Base-by-base conservation (phyloP, 2,888 invertebrate genomes). In the Pseudococcus longispinus region DNA sequence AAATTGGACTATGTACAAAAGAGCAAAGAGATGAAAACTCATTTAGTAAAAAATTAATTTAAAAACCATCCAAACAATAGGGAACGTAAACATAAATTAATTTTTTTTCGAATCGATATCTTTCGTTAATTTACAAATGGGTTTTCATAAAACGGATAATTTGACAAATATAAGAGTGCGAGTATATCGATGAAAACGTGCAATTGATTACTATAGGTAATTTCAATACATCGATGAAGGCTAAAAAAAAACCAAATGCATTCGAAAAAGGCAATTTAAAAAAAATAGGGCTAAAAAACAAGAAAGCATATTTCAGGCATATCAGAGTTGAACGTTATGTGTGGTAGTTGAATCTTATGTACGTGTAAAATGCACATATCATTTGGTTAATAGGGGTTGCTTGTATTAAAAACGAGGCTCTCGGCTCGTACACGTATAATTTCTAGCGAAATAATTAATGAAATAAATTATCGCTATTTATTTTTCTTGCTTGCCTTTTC, bases 401-500 rank as follows among this genome's bases (percentile, higher is more conserved):
- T 32, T 37, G 29, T 18, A 29, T 32, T 32, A 74, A 74, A 74
- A 37, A 74, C 74, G 74, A 51, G n/a, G 51, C n/a, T 13, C 29
- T 32, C 74, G 74, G 74, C 74, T 29, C 32, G 74, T 51, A 51
- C 51, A 51, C n/a, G 74, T 37, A 37, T 51, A 51, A 74, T 29
- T 74, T 74, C 37, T 74, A 74, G 74, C 74, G 74, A 74, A 74
- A 74, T 74, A 74, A 74, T 74, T 74, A 74, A 37, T n/a, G 37
- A 74, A 74, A 74, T 37, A 74, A 74, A 74, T 74, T 74, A 26
- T 26, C 74, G 37, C 37, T 74, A 74, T 74, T 74, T 74, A 74
- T 51, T 74, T 74, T 65, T 74, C 74, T 74, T 37, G 74, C 32
- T 74, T 37, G 74, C 74, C 74, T 74, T 74, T 74, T 74, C 37